phyloP scores from a whole-genome alignment of 2,797 vertebrate species.

The Bryconaethiops microstoma region DNA sequence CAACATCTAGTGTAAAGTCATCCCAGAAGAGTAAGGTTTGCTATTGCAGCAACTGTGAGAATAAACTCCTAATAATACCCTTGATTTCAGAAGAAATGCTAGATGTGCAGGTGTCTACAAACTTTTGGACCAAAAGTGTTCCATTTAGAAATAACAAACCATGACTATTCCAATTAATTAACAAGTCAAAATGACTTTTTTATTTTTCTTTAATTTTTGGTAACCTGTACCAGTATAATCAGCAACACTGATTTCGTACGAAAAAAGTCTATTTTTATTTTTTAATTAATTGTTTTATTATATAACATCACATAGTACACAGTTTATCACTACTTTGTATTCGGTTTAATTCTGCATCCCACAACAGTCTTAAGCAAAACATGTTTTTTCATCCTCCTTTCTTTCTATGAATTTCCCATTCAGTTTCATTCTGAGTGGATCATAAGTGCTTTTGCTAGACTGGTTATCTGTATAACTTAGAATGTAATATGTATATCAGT shows the following conservation, averaged over 20 bases:
- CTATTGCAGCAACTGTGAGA: neutral
- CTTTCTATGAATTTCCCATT: conserved; percentile 66
- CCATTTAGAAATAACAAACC: neutral
- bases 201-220: conserved; percentile 55
- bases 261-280: conserved; percentile 34
- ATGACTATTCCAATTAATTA: conserved; percentile 25
- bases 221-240: conserved; percentile 53
- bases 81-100: neutral
- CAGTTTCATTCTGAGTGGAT: conserved; percentile 69
- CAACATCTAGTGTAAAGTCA: neutral
- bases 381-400: conserved; percentile 67
- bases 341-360: conserved; percentile 62
- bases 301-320: conserved; percentile 42
- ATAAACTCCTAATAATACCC: neutral
- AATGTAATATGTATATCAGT: conserved; percentile 70
- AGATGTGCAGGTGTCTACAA: neutral
- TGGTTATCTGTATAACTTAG: conserved; percentile 71
- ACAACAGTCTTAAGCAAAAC: conserved; percentile 80
- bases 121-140: conserved; percentile 2
- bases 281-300: conserved; percentile 50
- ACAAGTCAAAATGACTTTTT: conserved; percentile 40
- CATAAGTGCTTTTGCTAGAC: conserved; percentile 66
- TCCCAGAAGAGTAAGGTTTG: neutral
- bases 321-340: conserved; percentile 65
- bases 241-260: conserved; percentile 25